These are phyloP conservation scores for Danio jaintianensis DNA, from an alignment of 2,797 vertebrate species.

Conservation along the genomic window DNA sequence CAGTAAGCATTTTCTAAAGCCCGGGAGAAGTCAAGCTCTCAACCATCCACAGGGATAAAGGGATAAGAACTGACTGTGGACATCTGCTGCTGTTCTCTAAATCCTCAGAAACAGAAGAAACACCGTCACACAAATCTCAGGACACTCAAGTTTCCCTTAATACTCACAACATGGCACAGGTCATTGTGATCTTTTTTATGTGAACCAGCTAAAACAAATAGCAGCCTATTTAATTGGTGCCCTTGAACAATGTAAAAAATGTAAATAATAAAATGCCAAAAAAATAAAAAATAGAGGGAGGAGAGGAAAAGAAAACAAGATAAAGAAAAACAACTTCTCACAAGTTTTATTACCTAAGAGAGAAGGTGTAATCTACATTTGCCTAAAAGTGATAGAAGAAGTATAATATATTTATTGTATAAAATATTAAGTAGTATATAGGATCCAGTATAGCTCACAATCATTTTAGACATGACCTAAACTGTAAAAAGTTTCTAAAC, in stretches of 20 bases:
- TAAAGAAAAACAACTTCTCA: too few species aligned
- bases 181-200: background rate
- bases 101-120: conserved; percentile 18
- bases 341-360: too few species aligned
- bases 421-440: too few species aligned
- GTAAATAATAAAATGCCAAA: too few species aligned
- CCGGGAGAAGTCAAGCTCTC: conserved; percentile 15
- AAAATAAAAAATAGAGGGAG: too few species aligned
- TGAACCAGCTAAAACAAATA: background rate
- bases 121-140: background rate
- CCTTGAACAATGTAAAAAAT: background rate
- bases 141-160: background rate
- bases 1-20: conserved; percentile 40
- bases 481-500: too few species aligned
- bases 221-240: background rate
- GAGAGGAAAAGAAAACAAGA: too few species aligned
- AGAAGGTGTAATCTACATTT: too few species aligned
- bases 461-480: too few species aligned
- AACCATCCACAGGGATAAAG: conserved; percentile 47
- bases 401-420: too few species aligned
- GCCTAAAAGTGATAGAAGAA: too few species aligned
- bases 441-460: too few species aligned
- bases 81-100: conserved; percentile 52
- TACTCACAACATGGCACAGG: background rate
- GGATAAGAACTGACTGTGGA: conserved; percentile 49